These are phyloP conservation scores for Sinocyclocheilus rhinocerous DNA, from an alignment of 2,113 vertebrate genomes.

Conservation along the genomic window DNA sequence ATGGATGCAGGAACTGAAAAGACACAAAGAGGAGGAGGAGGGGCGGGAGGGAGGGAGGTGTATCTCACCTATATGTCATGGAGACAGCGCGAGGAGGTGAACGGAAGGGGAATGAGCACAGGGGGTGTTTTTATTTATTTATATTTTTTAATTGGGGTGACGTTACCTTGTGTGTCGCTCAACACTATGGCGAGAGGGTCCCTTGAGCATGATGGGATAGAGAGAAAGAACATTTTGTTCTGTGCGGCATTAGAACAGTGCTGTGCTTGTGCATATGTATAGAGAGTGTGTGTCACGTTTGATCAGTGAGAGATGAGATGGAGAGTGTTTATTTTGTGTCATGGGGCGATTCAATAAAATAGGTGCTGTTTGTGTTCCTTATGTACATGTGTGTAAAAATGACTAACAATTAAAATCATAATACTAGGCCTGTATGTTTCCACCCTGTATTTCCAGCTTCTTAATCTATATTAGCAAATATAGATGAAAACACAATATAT, in stretches of 20 bases:
- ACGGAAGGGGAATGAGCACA: slow-evolving; percentile 37
- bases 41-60: not conserved
- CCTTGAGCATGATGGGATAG: slow-evolving; percentile 35
- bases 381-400: too few relatives aligned
- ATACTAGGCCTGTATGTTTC: too few relatives aligned
- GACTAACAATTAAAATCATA: too few relatives aligned
- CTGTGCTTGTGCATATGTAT: slow-evolving; percentile 32
- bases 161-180: slow-evolving; percentile 30
- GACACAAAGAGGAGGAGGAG: not conserved
- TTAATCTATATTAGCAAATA: too few relatives aligned
- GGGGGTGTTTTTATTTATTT: not conserved
- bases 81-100: slow-evolving; percentile 24
- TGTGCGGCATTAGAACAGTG: slow-evolving; percentile 13
- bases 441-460: too few relatives aligned
- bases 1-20: slow-evolving; percentile 44
- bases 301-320: too few relatives aligned
- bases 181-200: slow-evolving; percentile 28
- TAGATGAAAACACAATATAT: too few relatives aligned
- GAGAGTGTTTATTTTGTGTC: too few relatives aligned
- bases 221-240: slow-evolving; percentile 45
- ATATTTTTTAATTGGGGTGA: not conserved
- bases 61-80: slow-evolving; percentile 29
- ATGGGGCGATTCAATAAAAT: too few relatives aligned
- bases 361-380: too few relatives aligned
- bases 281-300: not conserved